A percentile compares a stretch with the other conserved stretches of the same genome.
Evolutionary conservation across 2,113 vertebrate genomes (phyloP).

Genomic region (Jacana jacana): DNA sequence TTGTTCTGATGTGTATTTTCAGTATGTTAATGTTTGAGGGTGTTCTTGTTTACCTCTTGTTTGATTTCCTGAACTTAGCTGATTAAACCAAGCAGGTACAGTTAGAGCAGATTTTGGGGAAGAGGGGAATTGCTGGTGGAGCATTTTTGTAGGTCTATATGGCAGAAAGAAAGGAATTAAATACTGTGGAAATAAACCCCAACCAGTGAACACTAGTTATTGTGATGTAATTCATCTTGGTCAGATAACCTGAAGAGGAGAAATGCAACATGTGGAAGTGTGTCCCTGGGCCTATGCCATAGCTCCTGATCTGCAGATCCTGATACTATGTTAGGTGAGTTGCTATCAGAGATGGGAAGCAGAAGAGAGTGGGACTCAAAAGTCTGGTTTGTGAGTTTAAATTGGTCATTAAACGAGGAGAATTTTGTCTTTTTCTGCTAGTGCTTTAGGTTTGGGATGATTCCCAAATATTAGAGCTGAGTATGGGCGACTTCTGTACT

Average conservation of each 20-base stretch:
- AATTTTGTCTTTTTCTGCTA: not conserved
- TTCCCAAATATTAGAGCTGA: not conserved
- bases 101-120: not conserved
- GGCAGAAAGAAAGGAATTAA: not conserved
- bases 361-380: not conserved
- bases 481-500: not conserved
- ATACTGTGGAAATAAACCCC: not conserved
- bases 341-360: accelerated
- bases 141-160: not conserved
- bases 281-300: not conserved
- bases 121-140: not conserved
- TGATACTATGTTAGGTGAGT: accelerated
- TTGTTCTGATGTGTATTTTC: not conserved
- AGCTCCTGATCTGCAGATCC: not conserved
- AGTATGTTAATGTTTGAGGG: not conserved
- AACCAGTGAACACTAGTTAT: not conserved
- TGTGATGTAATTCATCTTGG: not conserved
- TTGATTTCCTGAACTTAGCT: not conserved
- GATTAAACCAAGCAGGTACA: not conserved
- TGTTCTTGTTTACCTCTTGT: not conserved
- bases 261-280: not conserved
- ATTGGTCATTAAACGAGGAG: not conserved
- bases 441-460: not conserved
- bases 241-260: not conserved
- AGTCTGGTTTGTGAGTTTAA: not conserved